Conservation (phyloP, 2,113 vertebrate species). For the Dendrocopos noguchii region DNA sequence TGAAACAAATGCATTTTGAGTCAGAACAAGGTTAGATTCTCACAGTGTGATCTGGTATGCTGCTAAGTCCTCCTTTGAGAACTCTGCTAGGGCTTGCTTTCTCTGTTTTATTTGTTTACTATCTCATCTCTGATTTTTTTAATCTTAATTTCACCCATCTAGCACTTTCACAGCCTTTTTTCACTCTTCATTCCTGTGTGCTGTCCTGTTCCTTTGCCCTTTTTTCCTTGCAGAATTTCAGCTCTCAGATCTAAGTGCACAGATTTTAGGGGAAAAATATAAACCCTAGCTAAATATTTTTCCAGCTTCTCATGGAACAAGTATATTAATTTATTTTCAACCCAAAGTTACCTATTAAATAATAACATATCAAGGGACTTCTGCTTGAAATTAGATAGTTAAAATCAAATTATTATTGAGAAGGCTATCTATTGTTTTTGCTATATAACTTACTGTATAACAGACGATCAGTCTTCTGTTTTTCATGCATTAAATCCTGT, state of each 20-base stretch:
- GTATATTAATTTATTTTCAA: neutral
- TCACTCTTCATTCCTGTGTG: neutral
- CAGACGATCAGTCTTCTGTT: constrained; percentile 85
- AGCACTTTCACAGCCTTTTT: neutral
- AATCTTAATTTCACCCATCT: neutral
- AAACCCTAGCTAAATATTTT: neutral
- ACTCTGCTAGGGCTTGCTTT: neutral
- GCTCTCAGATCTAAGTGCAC: neutral
- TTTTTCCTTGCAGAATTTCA: neutral
- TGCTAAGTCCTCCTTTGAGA: neutral
- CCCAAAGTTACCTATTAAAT: neutral
- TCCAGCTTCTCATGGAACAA: neutral
- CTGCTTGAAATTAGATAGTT: neutral
- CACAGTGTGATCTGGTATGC: neutral
- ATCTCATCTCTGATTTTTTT: neutral
- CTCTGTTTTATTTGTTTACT: neutral
- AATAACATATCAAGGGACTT: neutral
- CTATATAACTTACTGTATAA: constrained; percentile 82
- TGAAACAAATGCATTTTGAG: neutral
- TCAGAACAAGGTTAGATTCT: neutral
- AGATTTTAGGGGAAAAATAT: neutral
- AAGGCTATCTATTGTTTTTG: neutral
- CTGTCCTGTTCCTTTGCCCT: neutral
- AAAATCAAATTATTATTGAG: constrained; percentile 1
- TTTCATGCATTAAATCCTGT: constrained; percentile 87